Base-by-base conservation (phyloP, 2,113 vertebrate genomes). In the Emydocephalus ijimae region DNA sequence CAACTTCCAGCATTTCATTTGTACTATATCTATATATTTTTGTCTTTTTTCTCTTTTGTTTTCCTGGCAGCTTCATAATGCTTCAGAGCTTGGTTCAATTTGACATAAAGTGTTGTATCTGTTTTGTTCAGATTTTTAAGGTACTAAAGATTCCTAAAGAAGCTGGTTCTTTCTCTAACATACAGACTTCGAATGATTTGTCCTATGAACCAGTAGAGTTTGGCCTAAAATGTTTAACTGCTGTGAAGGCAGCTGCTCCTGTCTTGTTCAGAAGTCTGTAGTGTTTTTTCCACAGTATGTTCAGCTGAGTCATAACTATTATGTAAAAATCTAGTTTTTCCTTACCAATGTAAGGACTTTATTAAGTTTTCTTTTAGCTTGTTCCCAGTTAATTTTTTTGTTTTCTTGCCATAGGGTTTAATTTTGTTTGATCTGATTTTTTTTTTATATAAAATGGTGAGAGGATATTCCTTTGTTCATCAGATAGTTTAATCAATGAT, bases 241-340 rank as follows among this genome's bases (percentile, higher is more conserved):
- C 94, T 96, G 92, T 94, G 94, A 96, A 96, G 94, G 92, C 96
- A 96, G 92, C 95, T 96, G 92, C 92, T 96, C 85, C 85, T 94
- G 93, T 89, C 61, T 29, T 56, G 95, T 90, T 94, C 93, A 93
- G 92, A 95, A 95, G 90, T 90, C 92, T 92, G 90, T 94, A 94
- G 81, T 93, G 57, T 94, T 94, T 94, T 20, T 57, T 61, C 69
- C 81, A 88, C 89, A 90, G 92, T 87, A 90, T 87, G 56, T 81
- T 91, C 1, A 29, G 48, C 91, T 93, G 0, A 93, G 91, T 69
- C 89, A 52, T 91, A 93, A 43, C 74, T 95, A 74, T 89, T 0
- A 26, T 89, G 18, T 45, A 89, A 92, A 91, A 92, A 91, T 91
- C 90, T 87, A 89, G 81, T 81, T 10, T 56, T 95, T 93, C 94